Percentiles rank a stretch among this genome's conserved stretches.
Evolutionary conservation across 2,113 vertebrate genomes (phyloP).

Genomic region (Paraplagusia blochii): DNA sequence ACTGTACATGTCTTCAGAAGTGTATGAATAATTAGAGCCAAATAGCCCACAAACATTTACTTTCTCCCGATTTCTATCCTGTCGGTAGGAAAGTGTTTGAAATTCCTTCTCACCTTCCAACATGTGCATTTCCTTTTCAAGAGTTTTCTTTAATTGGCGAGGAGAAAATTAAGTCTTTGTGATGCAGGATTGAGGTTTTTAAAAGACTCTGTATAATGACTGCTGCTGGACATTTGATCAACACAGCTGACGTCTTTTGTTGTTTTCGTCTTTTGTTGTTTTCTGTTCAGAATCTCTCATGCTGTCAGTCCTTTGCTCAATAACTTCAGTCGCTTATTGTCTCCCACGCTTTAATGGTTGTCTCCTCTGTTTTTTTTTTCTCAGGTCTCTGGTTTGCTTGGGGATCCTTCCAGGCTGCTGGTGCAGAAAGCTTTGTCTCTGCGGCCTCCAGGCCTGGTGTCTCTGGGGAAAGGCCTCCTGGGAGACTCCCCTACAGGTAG

Average conservation of each 20-base stretch:
- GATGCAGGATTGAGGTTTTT: constrained; percentile 11
- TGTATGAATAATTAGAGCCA: neutral
- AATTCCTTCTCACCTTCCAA: constrained; percentile 4
- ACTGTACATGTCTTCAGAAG: constrained; percentile 7
- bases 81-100: too few relatives aligned
- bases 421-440: constrained; percentile 86
- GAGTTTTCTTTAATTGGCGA: constrained; percentile 26
- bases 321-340: neutral
- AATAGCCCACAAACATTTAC: constrained; percentile 1
- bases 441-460: constrained; percentile 73
- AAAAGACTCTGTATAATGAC: constrained; percentile 8
- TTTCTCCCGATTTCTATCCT: too few relatives aligned
- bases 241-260: too few relatives aligned
- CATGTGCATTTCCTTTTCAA: constrained; percentile 43
- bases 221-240: neutral
- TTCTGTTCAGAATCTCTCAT: neutral
- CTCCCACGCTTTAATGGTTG: neutral
- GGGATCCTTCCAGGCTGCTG: constrained; percentile 86
- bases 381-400: constrained; percentile 89
- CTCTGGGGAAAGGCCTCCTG: constrained; percentile 79
- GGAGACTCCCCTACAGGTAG: constrained; percentile 90
- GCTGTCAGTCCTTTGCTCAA: neutral
- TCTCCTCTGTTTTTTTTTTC: constrained; percentile 15
- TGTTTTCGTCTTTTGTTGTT: too few relatives aligned
- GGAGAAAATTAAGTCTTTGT: constrained; percentile 28